Evolutionary conservation across 1,140 invertebrate species (phyloP).

Genomic region (Chironomus tepperi): DNA sequence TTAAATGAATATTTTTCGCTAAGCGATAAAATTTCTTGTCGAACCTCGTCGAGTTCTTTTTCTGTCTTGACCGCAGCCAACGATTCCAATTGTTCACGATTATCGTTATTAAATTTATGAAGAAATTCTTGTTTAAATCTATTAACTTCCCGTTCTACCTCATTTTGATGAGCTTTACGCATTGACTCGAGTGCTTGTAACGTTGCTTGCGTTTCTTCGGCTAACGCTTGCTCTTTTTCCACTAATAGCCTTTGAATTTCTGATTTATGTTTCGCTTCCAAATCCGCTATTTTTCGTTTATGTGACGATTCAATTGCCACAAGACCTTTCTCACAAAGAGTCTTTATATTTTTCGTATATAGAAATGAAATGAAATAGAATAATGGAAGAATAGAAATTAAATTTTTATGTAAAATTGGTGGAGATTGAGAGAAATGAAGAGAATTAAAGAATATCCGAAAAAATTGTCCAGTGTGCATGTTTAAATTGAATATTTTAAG

Average conservation of each 20-base stretch:
- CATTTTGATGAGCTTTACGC: constrained; percentile 85
- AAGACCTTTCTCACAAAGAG: constrained; percentile 77
- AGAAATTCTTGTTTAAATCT: constrained; percentile 80
- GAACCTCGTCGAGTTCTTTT: constrained; percentile 74
- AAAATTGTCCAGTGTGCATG: no score
- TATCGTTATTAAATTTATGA: constrained; percentile 54
- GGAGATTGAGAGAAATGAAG: no score
- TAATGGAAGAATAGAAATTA: constrained; percentile 5
- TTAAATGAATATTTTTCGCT: constrained; percentile 87
- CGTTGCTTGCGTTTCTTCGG: constrained; percentile 79
- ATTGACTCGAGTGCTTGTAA: constrained; percentile 80
- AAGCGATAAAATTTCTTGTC: constrained; percentile 74
- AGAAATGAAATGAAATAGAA: no score
- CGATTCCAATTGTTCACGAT: background rate
- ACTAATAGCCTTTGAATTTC: constrained; percentile 48
- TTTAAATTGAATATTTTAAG: no score
- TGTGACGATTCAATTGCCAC: constrained; percentile 82
- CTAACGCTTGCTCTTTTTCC: constrained; percentile 81
- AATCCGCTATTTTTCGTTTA: constrained; percentile 69
- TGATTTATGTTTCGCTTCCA: constrained; percentile 73
- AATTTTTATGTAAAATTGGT: background rate
- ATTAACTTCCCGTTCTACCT: constrained; percentile 77
- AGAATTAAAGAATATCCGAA: no score
- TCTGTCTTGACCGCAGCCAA: constrained; percentile 40
- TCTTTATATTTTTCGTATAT: constrained; percentile 43